A percentile compares a stretch with the other conserved stretches of the same genome.
phyloP scores from a whole-genome alignment of 2,113 vertebrate species.

The Paracanthobrama guichenoti region DNA sequence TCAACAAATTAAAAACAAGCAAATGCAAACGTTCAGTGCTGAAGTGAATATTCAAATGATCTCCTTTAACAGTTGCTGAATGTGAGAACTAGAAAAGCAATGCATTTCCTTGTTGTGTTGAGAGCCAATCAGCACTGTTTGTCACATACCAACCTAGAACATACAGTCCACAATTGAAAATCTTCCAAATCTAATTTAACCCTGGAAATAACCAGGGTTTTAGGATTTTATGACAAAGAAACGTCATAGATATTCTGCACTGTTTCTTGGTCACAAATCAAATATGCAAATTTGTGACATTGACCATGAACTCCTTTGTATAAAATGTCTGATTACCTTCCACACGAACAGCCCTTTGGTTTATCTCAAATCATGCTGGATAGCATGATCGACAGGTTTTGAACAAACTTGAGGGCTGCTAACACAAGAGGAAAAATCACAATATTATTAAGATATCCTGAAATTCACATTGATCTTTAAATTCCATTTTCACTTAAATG shows the following conservation, averaged over 20 bases:
- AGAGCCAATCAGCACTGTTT: background rate
- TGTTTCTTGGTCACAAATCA: background rate
- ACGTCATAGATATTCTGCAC: background rate
- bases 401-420: background rate
- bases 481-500: background rate
- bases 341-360: background rate
- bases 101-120: background rate
- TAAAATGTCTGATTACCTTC: background rate
- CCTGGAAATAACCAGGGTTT: background rate
- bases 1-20: constrained; percentile 9
- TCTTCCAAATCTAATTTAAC: background rate
- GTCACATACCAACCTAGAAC: background rate
- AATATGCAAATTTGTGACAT: background rate
- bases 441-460: background rate
- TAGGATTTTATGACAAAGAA: background rate
- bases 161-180: background rate
- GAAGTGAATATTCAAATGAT: background rate
- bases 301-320: background rate
- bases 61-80: background rate
- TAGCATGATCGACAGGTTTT: background rate
- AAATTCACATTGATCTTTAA: background rate
- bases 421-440: background rate
- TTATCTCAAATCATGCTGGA: background rate
- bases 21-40: background rate
- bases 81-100: background rate